Base-by-base conservation (phyloP, 2,113 vertebrate genomes). In the Recurvirostra avosetta region DNA sequence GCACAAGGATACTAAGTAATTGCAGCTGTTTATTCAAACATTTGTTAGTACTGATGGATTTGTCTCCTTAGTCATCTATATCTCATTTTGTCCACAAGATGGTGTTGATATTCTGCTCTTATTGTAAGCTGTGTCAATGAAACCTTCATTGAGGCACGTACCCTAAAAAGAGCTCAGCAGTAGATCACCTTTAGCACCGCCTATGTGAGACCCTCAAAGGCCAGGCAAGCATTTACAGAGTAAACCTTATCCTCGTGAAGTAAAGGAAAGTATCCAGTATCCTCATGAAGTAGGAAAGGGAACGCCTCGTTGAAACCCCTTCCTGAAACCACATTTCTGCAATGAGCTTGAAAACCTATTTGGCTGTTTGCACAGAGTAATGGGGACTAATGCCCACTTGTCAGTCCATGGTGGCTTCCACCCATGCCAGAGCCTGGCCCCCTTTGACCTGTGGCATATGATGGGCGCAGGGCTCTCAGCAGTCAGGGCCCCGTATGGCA, bases 321-420 rank as follows among this genome's bases (percentile, higher is more conserved):
- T 81, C 38, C 34, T 40, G 41, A 67, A 91, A 14, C 18, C n/a
- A 55, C 10, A n/a, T 20, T 11, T 38, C 56, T 70, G 25, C 59
- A 52, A 13, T 8, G 18, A 52, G 25, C 15, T 25, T 50, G 62
- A 43, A 47, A 49, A 30, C 16, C 3, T 17, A 3, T 49, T 63
- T 47, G 29, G 36, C 0, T 0, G 40, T 55, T 72, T 45, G 58
- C 41, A 45, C 40, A 29, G 65, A 38, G 22, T 49, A 38, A 71
- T 0, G 1, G 45, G 40, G 43, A 15, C 63, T 45, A 32, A 72
- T 13, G 18, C 17, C 25, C 17, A 5, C 47, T 53, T 1, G 1
- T 17, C 1, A 0, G 12, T n/a, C n/a, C 21, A 4, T 11, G 29
- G 11, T 50, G 53, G 36, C 47, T 82, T 62, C 71, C 25, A 40